These are phyloP conservation scores for Caenorhabditis japonica DNA, from an alignment of 2,888 invertebrate species.

Conservation along the genomic window DNA sequence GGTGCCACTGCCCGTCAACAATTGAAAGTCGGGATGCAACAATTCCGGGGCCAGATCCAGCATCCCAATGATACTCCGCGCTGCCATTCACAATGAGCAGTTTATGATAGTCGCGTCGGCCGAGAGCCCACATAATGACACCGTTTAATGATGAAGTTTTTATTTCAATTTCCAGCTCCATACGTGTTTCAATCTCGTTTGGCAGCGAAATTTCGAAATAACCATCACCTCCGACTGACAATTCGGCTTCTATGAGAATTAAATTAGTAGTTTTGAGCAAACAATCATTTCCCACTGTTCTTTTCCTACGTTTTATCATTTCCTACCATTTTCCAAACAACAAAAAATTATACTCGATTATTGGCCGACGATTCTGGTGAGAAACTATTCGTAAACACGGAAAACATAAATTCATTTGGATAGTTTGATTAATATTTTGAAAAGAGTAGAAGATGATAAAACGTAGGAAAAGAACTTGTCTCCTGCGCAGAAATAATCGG, in stretches of 20 bases:
- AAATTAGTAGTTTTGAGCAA: too few relatives aligned
- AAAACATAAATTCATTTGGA: too few relatives aligned
- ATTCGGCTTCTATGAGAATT: slow-evolving; percentile 79
- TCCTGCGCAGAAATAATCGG: too few relatives aligned
- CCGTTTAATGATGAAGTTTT: slow-evolving; percentile 88
- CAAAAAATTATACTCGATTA: too few relatives aligned
- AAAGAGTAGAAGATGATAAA: too few relatives aligned
- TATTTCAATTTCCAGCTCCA: slow-evolving; percentile 86
- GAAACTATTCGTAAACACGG: too few relatives aligned
- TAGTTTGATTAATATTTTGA: too few relatives aligned
- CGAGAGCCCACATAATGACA: slow-evolving; percentile 88
- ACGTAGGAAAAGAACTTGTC: too few relatives aligned
- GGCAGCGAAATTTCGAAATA: slow-evolving; percentile 84
- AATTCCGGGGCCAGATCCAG: slow-evolving; percentile 90
- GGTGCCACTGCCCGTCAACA: slow-evolving; percentile 90
- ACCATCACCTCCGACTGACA: slow-evolving; percentile 87
- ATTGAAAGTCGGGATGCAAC: slow-evolving; percentile 74
- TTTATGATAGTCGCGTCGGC: slow-evolving; percentile 89
- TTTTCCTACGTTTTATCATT: too few relatives aligned
- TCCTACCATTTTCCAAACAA: too few relatives aligned
- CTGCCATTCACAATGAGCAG: slow-evolving; percentile 87
- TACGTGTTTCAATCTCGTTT: slow-evolving; percentile 84
- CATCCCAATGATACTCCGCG: slow-evolving; percentile 90
- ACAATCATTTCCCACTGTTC: too few relatives aligned
- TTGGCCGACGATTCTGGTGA: too few relatives aligned